Evolutionary conservation across 1,140 invertebrate species (phyloP).

Genomic region (Anastatus disparis): DNA sequence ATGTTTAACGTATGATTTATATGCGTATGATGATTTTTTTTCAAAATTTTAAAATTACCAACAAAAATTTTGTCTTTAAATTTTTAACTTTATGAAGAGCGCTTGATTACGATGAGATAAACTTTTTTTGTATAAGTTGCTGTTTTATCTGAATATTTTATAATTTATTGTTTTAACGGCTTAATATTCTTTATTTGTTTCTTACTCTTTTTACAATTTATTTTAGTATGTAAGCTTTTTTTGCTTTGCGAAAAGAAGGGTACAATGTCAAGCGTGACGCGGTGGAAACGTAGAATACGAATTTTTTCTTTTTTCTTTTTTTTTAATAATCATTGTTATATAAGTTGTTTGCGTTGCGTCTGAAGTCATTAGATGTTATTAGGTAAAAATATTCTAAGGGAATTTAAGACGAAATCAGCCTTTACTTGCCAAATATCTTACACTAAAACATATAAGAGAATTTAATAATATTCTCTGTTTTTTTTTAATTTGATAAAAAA

Average conservation of each 20-base stretch:
- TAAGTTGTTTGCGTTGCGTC: constrained; percentile 29
- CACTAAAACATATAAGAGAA: too few relatives aligned
- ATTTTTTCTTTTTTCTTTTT: constrained; percentile 11
- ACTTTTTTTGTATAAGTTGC: constrained; percentile 27
- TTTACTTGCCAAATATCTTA: constrained; percentile 27
- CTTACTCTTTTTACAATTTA: neutral
- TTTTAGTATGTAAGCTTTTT: neutral
- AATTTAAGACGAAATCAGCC: constrained; percentile 17
- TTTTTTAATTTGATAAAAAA: too few relatives aligned
- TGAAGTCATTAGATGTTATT: constrained; percentile 34
- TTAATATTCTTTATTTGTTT: constrained; percentile 30
- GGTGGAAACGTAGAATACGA: constrained; percentile 30
- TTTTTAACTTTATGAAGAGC: too few relatives aligned
- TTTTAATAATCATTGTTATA: constrained; percentile 8
- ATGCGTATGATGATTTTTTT: neutral
- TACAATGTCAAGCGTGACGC: neutral
- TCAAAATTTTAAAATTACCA: too few relatives aligned
- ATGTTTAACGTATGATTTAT: too few relatives aligned
- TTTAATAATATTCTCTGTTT: too few relatives aligned
- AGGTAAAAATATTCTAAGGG: neutral
- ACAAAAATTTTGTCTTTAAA: too few relatives aligned
- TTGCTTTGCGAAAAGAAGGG: neutral
- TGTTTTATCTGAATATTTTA: constrained; percentile 38
- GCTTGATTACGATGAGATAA: constrained; percentile 22
- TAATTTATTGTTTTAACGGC: constrained; percentile 38